Percentiles rank a stretch among this genome's conserved stretches.
Conservation (phyloP, 1,140 invertebrate genomes). For the Maniola jurtina region DNA sequence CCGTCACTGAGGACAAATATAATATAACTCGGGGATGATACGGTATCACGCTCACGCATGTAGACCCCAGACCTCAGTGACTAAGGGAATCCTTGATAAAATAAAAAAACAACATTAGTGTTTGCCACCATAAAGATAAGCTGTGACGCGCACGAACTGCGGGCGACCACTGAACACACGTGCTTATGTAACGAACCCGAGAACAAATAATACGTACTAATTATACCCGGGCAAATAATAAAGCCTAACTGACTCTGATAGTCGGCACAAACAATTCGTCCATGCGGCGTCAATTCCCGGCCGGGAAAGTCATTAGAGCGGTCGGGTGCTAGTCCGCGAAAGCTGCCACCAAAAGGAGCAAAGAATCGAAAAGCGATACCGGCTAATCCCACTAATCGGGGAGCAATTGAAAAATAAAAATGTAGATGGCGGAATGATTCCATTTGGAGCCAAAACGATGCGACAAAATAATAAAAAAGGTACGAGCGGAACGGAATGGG, state of each 20-base stretch:
- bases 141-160: conserved; percentile 49
- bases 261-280: conserved; percentile 40
- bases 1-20: conserved; percentile 58
- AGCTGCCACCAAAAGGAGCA: conserved; percentile 70
- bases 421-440: conserved; percentile 79
- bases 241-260: conserved; percentile 56
- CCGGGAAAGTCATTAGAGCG: conserved; percentile 48
- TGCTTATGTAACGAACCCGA: conserved; percentile 51
- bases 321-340: conserved; percentile 66
- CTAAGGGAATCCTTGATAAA: conserved; percentile 67
- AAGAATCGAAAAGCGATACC: conserved; percentile 75
- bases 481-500: conserved; percentile 69
- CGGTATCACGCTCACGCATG: conserved; percentile 52
- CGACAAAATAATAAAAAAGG: conserved; percentile 79
- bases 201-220: conserved; percentile 64
- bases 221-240: conserved; percentile 60
- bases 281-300: conserved; percentile 39
- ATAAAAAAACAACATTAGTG: conserved; percentile 65
- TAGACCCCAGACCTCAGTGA: conserved; percentile 59
- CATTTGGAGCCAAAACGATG: conserved; percentile 77
- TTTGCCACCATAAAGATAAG: conserved; percentile 74
- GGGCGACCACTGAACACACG: conserved; percentile 59
- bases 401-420: conserved; percentile 81
- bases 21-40: conserved; percentile 60
- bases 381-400: conserved; percentile 78